phyloP scores from a whole-genome alignment of 1,140 invertebrate species.

The Penaeus vannamei region DNA sequence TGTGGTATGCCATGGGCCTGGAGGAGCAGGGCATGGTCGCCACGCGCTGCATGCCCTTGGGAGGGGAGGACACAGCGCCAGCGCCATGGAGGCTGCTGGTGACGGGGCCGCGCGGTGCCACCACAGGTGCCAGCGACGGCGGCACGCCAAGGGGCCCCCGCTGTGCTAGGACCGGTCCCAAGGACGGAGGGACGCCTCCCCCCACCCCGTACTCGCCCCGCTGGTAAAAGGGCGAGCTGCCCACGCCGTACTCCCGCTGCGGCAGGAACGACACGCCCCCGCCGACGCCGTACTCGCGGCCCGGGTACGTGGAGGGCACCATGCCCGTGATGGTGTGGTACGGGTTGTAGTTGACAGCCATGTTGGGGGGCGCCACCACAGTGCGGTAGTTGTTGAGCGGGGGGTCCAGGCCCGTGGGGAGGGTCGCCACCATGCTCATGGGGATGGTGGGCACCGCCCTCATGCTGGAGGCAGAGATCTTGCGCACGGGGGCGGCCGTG shows the following conservation, averaged over 20 bases:
- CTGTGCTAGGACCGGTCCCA: too few relatives aligned
- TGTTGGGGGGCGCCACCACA: too few relatives aligned
- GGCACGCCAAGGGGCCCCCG: background rate
- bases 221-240: background rate
- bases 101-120: background rate
- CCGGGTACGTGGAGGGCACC: slow-evolving; percentile 20
- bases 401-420: too few relatives aligned
- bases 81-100: too few relatives aligned
- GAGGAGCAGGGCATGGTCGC: slow-evolving; percentile 4
- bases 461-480: too few relatives aligned
- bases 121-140: slow-evolving; percentile 43
- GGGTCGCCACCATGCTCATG: too few relatives aligned
- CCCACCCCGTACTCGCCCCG: too few relatives aligned
- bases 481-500: too few relatives aligned
- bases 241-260: background rate
- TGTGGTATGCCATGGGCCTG: background rate
- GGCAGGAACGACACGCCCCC: background rate
- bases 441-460: too few relatives aligned
- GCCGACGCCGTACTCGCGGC: slow-evolving; percentile 42
- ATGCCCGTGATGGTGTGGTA: slow-evolving; percentile 56
- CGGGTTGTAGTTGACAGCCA: slow-evolving; percentile 16
- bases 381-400: too few relatives aligned
- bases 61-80: background rate
- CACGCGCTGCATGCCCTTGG: background rate
- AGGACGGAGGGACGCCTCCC: too few relatives aligned